These are phyloP conservation scores for Holothuria glaberrima DNA, from an alignment of 35 echinoderm and acorn worm genomes.

Conservation along the genomic window DNA sequence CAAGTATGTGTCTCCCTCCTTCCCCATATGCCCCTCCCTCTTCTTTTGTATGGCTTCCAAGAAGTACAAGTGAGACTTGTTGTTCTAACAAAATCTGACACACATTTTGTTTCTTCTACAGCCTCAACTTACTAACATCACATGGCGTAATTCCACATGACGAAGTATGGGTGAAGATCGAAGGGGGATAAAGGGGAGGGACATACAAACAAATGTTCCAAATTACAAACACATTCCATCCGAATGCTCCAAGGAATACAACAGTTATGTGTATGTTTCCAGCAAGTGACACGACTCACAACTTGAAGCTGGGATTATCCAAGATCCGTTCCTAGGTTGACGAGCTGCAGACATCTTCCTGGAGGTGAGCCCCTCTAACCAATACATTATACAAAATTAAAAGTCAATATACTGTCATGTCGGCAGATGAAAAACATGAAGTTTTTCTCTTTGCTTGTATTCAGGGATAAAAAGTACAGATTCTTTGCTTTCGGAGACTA, in stretches of 20 bases:
- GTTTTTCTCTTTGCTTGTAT: no score
- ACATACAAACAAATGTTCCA: conserved; percentile 71
- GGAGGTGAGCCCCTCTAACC: not conserved
- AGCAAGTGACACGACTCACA: conserved; percentile 16
- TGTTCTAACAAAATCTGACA: not conserved
- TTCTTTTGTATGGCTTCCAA: not conserved
- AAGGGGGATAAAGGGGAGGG: conserved; percentile 57
- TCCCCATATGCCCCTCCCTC: not conserved
- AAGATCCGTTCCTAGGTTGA: not conserved
- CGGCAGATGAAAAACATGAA: no score
- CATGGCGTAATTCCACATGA: conserved; percentile 44
- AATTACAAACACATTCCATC: conserved; percentile 30
- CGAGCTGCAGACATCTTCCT: not conserved
- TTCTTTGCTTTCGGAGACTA: no score
- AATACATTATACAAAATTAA: no score
- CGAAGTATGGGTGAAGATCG: conserved; percentile 64
- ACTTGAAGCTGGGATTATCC: conserved; percentile 17
- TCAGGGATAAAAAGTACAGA: no score
- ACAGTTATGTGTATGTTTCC: conserved; percentile 39
- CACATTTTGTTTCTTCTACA: not conserved
- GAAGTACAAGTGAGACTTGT: not conserved
- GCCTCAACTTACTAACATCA: not conserved
- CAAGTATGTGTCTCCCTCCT: not conserved
- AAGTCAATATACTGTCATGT: no score
- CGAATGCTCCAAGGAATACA: conserved; percentile 55